Evolutionary conservation across 2,797 vertebrate genomes (phyloP), one percentile per base, ranked within the genome.

Genomic region (Pipistrellus pygmaeus): DNA sequence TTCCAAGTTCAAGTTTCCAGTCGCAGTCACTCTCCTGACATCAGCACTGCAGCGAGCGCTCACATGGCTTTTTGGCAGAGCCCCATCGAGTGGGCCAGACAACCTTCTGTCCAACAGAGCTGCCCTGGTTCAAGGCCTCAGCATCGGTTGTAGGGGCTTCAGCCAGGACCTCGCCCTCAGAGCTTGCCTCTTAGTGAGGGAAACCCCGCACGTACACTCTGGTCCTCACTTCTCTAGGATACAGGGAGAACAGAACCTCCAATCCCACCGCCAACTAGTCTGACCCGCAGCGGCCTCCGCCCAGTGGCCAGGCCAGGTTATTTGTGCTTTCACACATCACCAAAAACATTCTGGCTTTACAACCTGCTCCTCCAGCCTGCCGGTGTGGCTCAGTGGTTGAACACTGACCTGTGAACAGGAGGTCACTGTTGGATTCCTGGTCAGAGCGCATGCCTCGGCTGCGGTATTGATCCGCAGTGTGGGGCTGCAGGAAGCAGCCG

Each of bases 1-100:
- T 69, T 93, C 85, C 78, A 84, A 87, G 83, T 94, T 92, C 75
- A 68, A 71, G 75, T 84, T 88, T 95, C 91, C 85, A 92, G 71
- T 72, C 23, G 1, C 66, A 77, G 86, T 88, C 77, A 75, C 35
- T 95, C 96, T 83, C 85, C 87, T 91, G 73, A 84, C 18, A 0
- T 92, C 69, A 77, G 69, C 78, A 30, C 72, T 30, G 44, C 84
- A 82, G 30, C 2, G 3, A 88, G 35, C 0, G 2, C 32, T 90
- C 53, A 60, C 21, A 62, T 5, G 72, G 41, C 30, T 48, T 83
- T 38, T 76, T 73, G 90, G 87, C 81, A 95, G 60, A 85, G 21
- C 30, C 51, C 76, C 38, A 32, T 12, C 6, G 5, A 51, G 17
- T 5, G 5, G 55, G 51, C 14, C 62, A 55, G 57, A 53, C 32